phyloP scores from a whole-genome alignment of 2,888 invertebrate genomes.

The Agriopis leucophaearia region DNA sequence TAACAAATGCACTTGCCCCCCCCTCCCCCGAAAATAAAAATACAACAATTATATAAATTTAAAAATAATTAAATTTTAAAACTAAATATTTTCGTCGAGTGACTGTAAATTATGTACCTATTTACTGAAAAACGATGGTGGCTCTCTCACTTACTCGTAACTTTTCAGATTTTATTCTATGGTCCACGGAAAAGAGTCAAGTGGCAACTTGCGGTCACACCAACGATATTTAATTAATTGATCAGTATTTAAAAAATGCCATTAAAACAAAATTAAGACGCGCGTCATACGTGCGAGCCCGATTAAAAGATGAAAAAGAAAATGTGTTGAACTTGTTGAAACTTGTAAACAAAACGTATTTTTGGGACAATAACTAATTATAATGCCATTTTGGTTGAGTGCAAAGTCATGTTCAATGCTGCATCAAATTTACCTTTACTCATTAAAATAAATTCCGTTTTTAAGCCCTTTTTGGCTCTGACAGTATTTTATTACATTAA shows the following conservation, averaged over 20 bases:
- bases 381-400: constrained; percentile 2
- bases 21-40: no score
- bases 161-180: no score
- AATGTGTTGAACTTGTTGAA: constrained; percentile 25
- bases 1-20: no score
- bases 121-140: no score
- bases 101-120: no score
- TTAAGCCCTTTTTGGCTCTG: constrained; percentile 5
- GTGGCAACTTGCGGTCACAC: no score
- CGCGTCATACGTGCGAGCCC: constrained; percentile 12
- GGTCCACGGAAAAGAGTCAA: no score
- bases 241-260: background rate
- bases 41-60: no score
- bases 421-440: background rate
- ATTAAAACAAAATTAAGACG: constrained; percentile 25
- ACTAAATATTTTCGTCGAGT: no score
- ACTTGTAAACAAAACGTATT: constrained; percentile 30
- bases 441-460: background rate
- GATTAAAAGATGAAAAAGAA: constrained; percentile 20
- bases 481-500: constrained; percentile 4
- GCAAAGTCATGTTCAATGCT: constrained; percentile 3
- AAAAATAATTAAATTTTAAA: no score
- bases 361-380: constrained; percentile 14
- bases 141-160: no score
- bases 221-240: no score